Evolutionary conservation across 1,140 invertebrate species (phyloP).

Genomic region (Ceratina australensis): DNA sequence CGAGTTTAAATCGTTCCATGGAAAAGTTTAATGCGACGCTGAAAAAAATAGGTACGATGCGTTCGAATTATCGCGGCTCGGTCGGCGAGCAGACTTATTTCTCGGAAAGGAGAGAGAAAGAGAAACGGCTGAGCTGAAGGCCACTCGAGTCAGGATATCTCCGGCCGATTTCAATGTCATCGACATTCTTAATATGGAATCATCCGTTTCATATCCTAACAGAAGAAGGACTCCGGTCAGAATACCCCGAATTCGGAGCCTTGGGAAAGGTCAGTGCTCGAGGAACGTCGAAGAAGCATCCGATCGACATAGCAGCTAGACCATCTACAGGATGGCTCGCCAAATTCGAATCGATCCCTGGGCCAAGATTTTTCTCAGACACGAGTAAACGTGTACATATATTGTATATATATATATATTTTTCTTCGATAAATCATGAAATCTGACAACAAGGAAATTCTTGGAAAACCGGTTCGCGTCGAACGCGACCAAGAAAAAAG

Average conservation of each 20-base stretch:
- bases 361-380: too few relatives aligned
- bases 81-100: background rate
- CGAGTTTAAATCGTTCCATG: background rate
- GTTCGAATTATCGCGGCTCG: background rate
- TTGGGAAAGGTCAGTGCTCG: conserved; percentile 10
- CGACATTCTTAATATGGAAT: conserved; percentile 24
- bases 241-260: conserved; percentile 6
- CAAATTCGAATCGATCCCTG: too few relatives aligned
- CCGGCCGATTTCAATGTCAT: conserved; percentile 20
- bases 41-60: background rate
- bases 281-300: background rate
- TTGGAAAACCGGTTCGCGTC: background rate
- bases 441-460: too few relatives aligned
- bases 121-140: conserved; percentile 8
- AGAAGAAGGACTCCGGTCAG: background rate
- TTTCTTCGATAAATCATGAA: too few relatives aligned
- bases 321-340: too few relatives aligned
- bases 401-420: too few relatives aligned
- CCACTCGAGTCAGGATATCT: background rate
- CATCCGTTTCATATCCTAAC: background rate
- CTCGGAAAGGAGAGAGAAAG: background rate
- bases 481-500: background rate
- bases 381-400: too few relatives aligned
- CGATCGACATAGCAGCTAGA: too few relatives aligned
- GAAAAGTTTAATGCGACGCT: background rate